Evolutionary conservation across 2,797 vertebrate genomes (phyloP), one percentile per base, ranked within the genome.

Genomic region (Scolopax bukidnonensis): DNA sequence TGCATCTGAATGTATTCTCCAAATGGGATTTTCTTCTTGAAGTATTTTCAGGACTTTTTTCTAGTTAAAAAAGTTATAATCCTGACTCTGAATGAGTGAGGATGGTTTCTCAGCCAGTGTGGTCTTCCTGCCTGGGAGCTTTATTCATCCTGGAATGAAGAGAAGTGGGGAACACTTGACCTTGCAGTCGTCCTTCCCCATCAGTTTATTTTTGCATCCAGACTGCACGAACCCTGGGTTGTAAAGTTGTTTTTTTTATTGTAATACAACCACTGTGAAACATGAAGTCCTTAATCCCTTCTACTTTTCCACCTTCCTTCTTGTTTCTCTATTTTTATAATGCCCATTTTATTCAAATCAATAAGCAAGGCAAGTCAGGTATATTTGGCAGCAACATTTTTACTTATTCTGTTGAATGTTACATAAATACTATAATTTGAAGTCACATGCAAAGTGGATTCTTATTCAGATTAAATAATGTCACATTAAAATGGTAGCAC

Each of bases 391-490:
- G 70, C 70, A 89, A 28, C 25, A 20, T 47, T 93, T 92, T 89
- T 60, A 67, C 50, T 93, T 76, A 57, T 65, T 75, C 71, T 81
- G 65, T 40, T 64, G 84, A 89, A 79, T 56, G 77, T 85, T 94
- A 53, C 71, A 43, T 87, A 96, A 96, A 96, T 76, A 89, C 90
- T 80, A 4, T 87, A 82, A 94, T 94, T 86, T 89, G 74, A 79
- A 89, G 71, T 54, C 73, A 64, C 53, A 74, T 48, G 41, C 78
- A 81, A 91, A 84, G 47, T 70, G 53, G 70, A 28, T 68, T 68
- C 84, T 90, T 86, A 65, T 32, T 95, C 91, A 90, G 83, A 83
- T 92, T 89, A 96, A 96, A 88, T 94, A 96, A 89, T 90, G 82
- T 90, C 84, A 86, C 74, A 84, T 96, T 96, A 95, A 48, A 23